Conservation (phyloP, 2,888 invertebrate species). For the Agrochola circellaris region DNA sequence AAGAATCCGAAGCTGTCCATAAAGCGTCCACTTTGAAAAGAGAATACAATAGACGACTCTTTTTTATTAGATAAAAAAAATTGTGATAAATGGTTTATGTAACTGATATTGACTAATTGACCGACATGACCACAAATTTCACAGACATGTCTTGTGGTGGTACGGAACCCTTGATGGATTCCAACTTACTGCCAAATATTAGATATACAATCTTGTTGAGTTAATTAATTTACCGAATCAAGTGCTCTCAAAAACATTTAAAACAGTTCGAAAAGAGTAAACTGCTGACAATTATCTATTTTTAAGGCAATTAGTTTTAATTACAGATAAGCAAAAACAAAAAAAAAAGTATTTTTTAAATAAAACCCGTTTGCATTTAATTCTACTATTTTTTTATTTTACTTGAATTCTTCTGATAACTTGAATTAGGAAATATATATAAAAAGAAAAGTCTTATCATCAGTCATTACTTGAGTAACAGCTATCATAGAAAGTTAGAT, state of each 20-base stretch:
- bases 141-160: not conserved
- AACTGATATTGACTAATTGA: not conserved
- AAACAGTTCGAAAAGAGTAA: not conserved
- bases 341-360: too few relatives aligned
- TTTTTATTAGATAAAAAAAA: not conserved
- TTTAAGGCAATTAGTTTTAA: too few relatives aligned
- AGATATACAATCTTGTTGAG: not conserved
- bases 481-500: not conserved
- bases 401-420: not conserved
- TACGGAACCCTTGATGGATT: not conserved
- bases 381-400: too few relatives aligned
- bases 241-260: not conserved
- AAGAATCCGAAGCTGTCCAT: not conserved
- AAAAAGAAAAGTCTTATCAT: not conserved
- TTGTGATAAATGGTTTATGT: not conserved
- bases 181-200: not conserved
- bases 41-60: not conserved
- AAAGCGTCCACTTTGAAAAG: not conserved
- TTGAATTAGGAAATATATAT: not conserved
- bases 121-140: too few relatives aligned
- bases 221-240: not conserved
- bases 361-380: not conserved
- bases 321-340: too few relatives aligned
- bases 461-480: not conserved
- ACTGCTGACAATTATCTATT: not conserved